These are phyloP conservation scores for Xylophagus ater DNA, from an alignment of 2,888 invertebrate species.

Conservation along the genomic window DNA sequence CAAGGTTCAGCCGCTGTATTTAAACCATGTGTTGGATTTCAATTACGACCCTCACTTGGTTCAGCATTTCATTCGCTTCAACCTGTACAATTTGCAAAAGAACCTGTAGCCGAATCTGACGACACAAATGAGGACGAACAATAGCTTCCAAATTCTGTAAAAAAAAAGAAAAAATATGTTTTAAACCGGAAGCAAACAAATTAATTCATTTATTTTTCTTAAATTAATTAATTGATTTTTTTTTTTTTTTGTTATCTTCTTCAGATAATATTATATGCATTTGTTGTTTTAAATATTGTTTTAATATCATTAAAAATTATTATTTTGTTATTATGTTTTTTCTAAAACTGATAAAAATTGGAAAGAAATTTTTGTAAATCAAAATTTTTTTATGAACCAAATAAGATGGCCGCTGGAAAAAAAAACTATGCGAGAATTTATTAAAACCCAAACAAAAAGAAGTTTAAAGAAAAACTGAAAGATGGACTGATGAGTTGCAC, in stretches of 20 bases:
- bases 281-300: too few species aligned
- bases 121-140: conserved; percentile 14
- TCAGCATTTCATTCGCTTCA: conserved; percentile 64
- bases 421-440: conserved; percentile 1
- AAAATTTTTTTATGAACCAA: too few species aligned
- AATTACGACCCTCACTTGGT: conserved; percentile 65
- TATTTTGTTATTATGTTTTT: too few species aligned
- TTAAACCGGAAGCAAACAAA: conserved; percentile 3
- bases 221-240: too few species aligned
- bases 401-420: too few species aligned
- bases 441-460: conserved; percentile 5
- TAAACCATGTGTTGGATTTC: conserved; percentile 61
- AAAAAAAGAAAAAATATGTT: conserved; percentile 5
- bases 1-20: conserved; percentile 22
- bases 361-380: too few species aligned
- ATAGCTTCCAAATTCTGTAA: conserved; percentile 11
- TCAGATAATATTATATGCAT: too few species aligned
- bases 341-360: too few species aligned
- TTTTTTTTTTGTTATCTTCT: too few species aligned
- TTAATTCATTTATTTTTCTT: conserved; percentile 8
- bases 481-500: conserved; percentile 18
- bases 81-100: conserved; percentile 11
- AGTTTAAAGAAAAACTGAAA: conserved; percentile 12
- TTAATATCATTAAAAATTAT: too few species aligned
- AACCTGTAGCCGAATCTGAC: background rate